Evolutionary conservation across 2,113 vertebrate genomes (phyloP).

Genomic region (Crotalus tigris): DNA sequence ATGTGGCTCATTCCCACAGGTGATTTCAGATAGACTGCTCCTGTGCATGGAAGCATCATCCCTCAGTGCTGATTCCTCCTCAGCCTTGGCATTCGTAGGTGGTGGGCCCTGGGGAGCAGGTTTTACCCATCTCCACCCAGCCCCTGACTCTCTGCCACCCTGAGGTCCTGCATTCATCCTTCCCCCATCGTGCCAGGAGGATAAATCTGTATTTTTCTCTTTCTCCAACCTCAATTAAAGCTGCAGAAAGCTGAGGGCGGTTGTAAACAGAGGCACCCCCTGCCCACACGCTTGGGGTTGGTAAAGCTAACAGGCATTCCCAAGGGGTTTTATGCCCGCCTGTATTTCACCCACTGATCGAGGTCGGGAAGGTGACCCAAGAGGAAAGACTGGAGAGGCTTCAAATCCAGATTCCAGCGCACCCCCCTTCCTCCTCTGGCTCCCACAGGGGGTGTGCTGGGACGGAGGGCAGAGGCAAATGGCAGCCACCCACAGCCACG

Average conservation of each 20-base stretch:
- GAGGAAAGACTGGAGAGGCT: neutral
- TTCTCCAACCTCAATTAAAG: neutral
- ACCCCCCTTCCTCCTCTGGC: neutral
- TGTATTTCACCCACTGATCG: neutral
- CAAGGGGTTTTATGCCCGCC: neutral
- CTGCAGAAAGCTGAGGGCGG: accelerated
- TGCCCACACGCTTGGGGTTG: neutral
- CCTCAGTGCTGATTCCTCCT: too few species aligned
- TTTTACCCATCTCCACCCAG: too few species aligned
- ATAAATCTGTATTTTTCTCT: neutral
- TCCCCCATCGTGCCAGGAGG: accelerated
- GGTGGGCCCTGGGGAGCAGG: too few species aligned
- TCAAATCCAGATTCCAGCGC: neutral
- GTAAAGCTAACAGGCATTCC: neutral
- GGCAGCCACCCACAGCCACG: too few species aligned
- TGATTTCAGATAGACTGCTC: neutral
- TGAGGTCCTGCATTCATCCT: accelerated
- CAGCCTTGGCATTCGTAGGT: too few species aligned
- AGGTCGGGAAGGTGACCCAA: neutral
- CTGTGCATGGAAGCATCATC: too few species aligned
- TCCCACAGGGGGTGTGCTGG: neutral
- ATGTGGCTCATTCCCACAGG: too few species aligned
- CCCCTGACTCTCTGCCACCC: too few species aligned
- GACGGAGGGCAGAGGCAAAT: neutral
- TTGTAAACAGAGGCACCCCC: neutral